Evolutionary conservation across 2,113 vertebrate species (phyloP).

Genomic region (Orcinus orca): DNA sequence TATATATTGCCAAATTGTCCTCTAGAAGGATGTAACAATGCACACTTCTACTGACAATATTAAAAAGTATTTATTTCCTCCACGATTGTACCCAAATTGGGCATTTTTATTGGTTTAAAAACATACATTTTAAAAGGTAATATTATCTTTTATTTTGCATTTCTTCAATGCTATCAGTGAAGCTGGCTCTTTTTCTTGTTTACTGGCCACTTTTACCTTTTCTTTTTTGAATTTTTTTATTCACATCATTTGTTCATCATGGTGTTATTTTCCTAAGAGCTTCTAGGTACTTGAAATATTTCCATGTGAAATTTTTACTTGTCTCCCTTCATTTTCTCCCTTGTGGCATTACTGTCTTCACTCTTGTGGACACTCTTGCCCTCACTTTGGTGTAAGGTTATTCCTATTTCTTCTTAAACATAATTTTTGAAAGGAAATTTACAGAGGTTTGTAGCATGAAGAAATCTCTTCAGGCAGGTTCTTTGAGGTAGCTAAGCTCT

Average conservation of each 20-base stretch:
- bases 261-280: background rate
- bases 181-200: background rate
- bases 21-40: background rate
- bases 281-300: background rate
- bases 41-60: background rate
- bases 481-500: conserved; percentile 48
- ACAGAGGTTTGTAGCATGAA: background rate
- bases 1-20: background rate
- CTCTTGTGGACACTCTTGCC: conserved; percentile 2
- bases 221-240: background rate
- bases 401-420: background rate
- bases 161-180: background rate
- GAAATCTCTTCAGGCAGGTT: background rate
- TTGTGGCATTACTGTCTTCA: background rate
- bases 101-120: background rate
- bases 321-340: background rate
- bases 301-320: background rate
- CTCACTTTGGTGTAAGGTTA: conserved; percentile 37
- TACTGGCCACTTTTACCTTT: background rate
- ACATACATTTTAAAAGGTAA: background rate
- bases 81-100: background rate
- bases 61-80: background rate
- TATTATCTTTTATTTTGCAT: background rate
- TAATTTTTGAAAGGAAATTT: background rate
- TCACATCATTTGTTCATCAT: background rate